Percentiles rank a stretch among this genome's conserved stretches.
phyloP scores from a whole-genome alignment of 2,888 invertebrate genomes.

The Polydrusus tereticollis region DNA sequence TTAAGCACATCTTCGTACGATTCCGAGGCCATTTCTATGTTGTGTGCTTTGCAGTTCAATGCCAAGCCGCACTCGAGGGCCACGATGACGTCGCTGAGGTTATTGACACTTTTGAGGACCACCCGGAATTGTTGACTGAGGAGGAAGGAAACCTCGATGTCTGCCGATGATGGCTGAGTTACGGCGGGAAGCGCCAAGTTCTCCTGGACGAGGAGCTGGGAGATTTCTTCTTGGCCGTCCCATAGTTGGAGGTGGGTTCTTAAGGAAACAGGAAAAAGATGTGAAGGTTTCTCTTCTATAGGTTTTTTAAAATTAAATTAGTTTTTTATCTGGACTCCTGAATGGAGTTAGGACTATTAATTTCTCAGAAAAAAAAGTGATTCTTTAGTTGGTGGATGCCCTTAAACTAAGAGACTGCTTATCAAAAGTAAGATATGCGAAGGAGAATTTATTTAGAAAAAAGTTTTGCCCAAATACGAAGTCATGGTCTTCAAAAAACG shows the following conservation, averaged over 20 bases:
- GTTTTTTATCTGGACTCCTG: too few species aligned
- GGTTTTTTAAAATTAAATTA: too few species aligned
- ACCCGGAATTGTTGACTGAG: constrained; percentile 67
- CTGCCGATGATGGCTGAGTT: constrained; percentile 15
- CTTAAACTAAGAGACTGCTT: too few species aligned
- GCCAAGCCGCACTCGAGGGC: constrained; percentile 67
- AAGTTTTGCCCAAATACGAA: too few species aligned
- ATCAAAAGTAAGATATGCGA: too few species aligned
- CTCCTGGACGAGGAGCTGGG: constrained; percentile 56
- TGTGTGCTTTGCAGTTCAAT: constrained; percentile 69
- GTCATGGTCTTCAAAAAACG: too few species aligned
- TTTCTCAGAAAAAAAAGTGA: too few species aligned
- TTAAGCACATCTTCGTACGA: constrained; percentile 70
- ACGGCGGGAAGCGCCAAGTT: constrained; percentile 57
- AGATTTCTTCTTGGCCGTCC: constrained; percentile 54
- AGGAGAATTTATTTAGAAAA: too few species aligned
- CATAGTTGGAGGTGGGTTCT: constrained; percentile 56
- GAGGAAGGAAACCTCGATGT: constrained; percentile 65
- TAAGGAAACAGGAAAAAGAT: too few species aligned
- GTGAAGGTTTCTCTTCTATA: too few species aligned
- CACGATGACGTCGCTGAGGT: constrained; percentile 66
- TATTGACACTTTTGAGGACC: constrained; percentile 65
- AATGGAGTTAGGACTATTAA: too few species aligned
- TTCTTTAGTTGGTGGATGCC: too few species aligned
- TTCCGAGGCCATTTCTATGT: constrained; percentile 66